Base-by-base conservation (phyloP, 1,140 invertebrate species). In the Bombus cullumanus region DNA sequence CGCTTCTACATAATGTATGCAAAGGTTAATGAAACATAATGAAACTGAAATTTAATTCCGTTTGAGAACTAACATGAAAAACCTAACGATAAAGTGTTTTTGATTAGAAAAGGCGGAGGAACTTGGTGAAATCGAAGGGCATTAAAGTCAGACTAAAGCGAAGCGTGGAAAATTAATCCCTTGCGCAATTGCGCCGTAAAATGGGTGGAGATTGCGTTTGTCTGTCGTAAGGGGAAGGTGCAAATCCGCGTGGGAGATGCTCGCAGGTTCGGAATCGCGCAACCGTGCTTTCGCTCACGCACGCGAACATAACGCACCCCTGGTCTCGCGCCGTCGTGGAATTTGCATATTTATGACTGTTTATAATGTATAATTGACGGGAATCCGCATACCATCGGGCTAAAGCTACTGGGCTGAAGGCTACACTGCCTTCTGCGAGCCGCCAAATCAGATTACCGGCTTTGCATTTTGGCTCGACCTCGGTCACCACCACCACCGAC, bases 301-400 rank as follows among this genome's bases (percentile, higher is more conserved):
- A 81, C 71, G 53, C 86, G 66, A 72, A 77, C 68, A 41, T 76
- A 57, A 64, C 59, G 25, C 81, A 41, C 43, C 43, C 82, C 34
- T 59, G 57, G 57, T 43, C 47, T 47, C 72, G 31, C 39, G 41
- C 25, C 83, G 69, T 68, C 76, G 28, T 34, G 25, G 66, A 82
- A 86, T 92, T 90, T 92, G 90, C 91, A 92, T 92, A 92, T 89
- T 92, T 92, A 92, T 92, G 88, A 91, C 91, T 91, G 90, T 91
- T 91, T 91, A 91, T 91, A 91, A 91, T 91, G 91, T 91, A 91
- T 91, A 91, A 91, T 91, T 91, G 91, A 91, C 91, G 90, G 85
- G 88, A 91, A 91, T 91, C 85, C 90, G 81, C 89, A 85, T 86
- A 87, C 76, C 86, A 81, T 85, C 78, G 74, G 66, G 39, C 75